Base-by-base conservation (phyloP, 2,113 vertebrate species). In the Nesoenas mayeri region DNA sequence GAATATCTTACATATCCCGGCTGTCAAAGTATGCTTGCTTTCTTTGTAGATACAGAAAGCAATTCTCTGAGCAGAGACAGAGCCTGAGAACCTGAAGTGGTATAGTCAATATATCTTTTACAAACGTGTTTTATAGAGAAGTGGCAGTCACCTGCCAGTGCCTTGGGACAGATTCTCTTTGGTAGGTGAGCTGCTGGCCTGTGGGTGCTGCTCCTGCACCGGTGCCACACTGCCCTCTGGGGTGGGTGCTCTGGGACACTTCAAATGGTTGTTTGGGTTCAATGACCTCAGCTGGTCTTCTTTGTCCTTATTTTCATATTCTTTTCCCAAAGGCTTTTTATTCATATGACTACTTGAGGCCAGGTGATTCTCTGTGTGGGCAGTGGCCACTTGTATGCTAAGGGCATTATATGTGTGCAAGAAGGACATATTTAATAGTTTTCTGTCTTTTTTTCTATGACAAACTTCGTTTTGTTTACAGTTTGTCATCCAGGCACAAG, bases 221-320 rank as follows among this genome's bases (percentile, higher is more conserved):
- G 0, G 51, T 3, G 1, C 29, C n/a, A 1, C 0, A 0, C 12
- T 81, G 11, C 11, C 26, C 44, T 10, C 0, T 2, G 20, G 31
- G 57, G 32, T 6, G 4, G 44, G 5, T 31, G 11, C 29, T 78
- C 44, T 42, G 44, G 3, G 31, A 21, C 0, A 1, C 40, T 65
- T 61, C 38, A 54, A 21, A 61, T 17, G 4, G 13, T 10, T 87
- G 24, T 53, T 50, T 0, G 0, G 18, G 16, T 32, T 74, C 51
- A 65, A 0, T 32, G 25, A 29, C 5, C 12, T 24, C 17, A 5
- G 4, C 29, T 47, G 6, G 20, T 56, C 3, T 9, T 38, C 47
- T 36, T 38, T 78, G 14, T 28, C 24, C 7, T 57, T 42, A 40
- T 86, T 90, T 88, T 85, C 36, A 64, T 3, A 9, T 50, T 62